Percentiles rank a stretch among this genome's conserved stretches.
Evolutionary conservation across 2,888 invertebrate genomes (phyloP).

Genomic region (Bellardia bayeri): DNA sequence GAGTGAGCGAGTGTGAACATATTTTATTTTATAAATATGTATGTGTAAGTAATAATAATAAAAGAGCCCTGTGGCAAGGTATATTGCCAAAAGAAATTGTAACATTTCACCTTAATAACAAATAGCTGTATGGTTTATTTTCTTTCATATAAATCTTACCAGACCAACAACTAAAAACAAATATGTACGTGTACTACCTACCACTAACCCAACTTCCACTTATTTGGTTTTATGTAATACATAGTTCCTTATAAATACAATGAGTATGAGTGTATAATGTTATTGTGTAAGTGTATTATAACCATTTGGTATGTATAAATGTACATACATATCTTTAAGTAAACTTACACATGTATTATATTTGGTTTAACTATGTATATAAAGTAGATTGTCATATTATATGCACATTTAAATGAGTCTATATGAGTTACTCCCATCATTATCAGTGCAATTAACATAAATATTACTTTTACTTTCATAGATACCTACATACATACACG

Average conservation of each 20-base stretch:
- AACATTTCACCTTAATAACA: constrained; percentile 24
- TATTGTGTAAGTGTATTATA: neutral
- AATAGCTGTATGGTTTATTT: constrained; percentile 16
- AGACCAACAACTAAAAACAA: neutral
- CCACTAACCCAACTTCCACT: neutral
- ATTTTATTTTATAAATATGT: neutral
- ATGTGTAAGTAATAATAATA: neutral
- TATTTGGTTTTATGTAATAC: neutral
- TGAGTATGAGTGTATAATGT: neutral
- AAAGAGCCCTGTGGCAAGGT: neutral
- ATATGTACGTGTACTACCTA: neutral
- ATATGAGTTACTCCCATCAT: constrained; percentile 50
- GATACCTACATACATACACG: neutral
- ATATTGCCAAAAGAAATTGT: constrained; percentile 11
- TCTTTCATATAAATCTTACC: constrained; percentile 5
- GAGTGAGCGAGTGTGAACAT: neutral
- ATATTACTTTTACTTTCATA: constrained; percentile 52
- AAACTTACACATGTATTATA: neutral
- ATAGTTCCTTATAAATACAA: neutral
- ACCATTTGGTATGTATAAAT: neutral
- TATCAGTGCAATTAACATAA: constrained; percentile 63
- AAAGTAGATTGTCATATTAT: constrained; percentile 48
- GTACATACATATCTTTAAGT: neutral
- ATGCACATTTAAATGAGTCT: constrained; percentile 68
- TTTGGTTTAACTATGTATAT: neutral